Base-by-base conservation (phyloP, 1,140 invertebrate genomes). In the Globodera ellingtonae region DNA sequence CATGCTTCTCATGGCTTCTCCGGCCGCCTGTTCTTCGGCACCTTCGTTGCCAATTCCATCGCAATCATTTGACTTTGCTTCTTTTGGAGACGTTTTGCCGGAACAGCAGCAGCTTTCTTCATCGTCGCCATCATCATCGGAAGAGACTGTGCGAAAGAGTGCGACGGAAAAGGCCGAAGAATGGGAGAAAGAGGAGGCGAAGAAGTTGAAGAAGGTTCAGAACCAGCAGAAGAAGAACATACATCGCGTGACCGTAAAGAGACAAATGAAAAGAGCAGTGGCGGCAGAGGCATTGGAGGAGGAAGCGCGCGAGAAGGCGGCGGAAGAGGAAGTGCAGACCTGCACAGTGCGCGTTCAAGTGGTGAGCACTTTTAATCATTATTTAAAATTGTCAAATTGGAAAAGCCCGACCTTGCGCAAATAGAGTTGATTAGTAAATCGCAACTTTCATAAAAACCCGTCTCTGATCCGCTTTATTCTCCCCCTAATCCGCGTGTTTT, bases 291-390 rank as follows among this genome's bases (percentile, higher is more conserved):
- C 2, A 47, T 13, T 6, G 67, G 67, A 9, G 67, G 35, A 9
- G 24, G 67, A 44, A 8, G 66, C 0, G 18, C 8, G 0, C 35
- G 67, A 70, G n/a, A 35, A 70, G 67, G 24, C 10, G 67, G 67
- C 10, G 24, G n/a, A 35, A 18, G 67, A 70, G 35, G 67, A 70
- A 21, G 9, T 1, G 6, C 67, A 35, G 9, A 35, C n/a, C 35
- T 70, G 67, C 67, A 70, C 67, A 70, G 67, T 70, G 67, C 67
- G 67, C 24, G 67, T 70, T n/a, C 67, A 70, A 35, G 67, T 70
- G 67, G 67, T 70, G 18, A 21, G 67, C n/a, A 35, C 67, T 44
- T 8, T 67, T 9, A 10, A 15, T 21, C 66, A 52, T 13, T 4
- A 52, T 9, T 5, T 52, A 7, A 7, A 52, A 9, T 52, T 52